Percentiles rank a stretch among this genome's conserved stretches.
Conservation (phyloP, 2,888 invertebrate genomes). For the Pardosa pseudoannulata region DNA sequence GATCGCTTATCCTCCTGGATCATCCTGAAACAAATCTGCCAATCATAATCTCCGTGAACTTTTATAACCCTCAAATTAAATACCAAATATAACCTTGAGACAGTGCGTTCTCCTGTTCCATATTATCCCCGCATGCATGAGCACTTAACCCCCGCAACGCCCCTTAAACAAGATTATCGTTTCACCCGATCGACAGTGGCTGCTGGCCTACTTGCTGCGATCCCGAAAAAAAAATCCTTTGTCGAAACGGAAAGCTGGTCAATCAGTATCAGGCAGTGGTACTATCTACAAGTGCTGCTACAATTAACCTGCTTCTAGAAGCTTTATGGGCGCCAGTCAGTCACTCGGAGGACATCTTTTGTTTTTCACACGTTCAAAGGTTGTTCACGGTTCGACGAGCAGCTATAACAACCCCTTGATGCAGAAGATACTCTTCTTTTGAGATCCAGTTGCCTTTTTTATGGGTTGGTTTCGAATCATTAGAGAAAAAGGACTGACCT, state of each 20-base stretch:
- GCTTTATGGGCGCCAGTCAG: conserved; percentile 32
- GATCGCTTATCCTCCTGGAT: no score
- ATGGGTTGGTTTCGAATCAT: conserved; percentile 46
- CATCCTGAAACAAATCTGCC: background rate
- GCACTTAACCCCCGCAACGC: background rate
- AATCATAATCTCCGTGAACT: background rate
- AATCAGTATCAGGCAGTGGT: conserved; percentile 37
- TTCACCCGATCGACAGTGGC: background rate
- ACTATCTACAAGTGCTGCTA: background rate
- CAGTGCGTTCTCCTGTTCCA: background rate
- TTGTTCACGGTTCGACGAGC: conserved; percentile 35
- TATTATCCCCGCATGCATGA: background rate
- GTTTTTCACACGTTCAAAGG: conserved; percentile 54
- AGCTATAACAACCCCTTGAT: background rate
- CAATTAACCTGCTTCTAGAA: conserved; percentile 59
- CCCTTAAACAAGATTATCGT: background rate
- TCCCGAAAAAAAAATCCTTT: conserved; percentile 24
- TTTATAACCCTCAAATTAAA: background rate
- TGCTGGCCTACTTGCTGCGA: conserved; percentile 28
- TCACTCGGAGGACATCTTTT: conserved; percentile 52
- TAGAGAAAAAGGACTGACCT: conserved; percentile 59
- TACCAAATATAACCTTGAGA: conserved; percentile 4
- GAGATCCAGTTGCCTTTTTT: background rate
- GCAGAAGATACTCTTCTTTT: background rate
- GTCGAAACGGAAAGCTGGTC: conserved; percentile 52